Base-by-base conservation (phyloP, 1,140 invertebrate species). In the Diabrotica undecimpunctata region DNA sequence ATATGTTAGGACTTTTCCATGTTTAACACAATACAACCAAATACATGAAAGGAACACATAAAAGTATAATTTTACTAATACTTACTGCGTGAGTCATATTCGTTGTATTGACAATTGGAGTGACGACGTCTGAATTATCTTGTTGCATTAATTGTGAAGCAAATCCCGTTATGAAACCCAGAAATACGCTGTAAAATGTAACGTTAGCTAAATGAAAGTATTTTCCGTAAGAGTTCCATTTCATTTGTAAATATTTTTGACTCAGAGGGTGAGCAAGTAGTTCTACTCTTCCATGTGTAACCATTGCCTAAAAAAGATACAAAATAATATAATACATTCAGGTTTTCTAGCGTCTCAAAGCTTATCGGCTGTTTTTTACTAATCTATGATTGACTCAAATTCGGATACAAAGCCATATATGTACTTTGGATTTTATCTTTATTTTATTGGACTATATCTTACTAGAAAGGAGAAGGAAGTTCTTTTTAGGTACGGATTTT, bases 161-260 rank as follows among this genome's bases (percentile, higher is more conserved):
- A 69, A 87, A 91, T 37, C 86, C 78, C 0, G 91, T 93, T 0
- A 92, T 85, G 66, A 90, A 88, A n/a, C 82, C 79, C 52, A 93
- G 78, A 75, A 90, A 93, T 58, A 92, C 83, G 56, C 85, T 85
- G 76, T 93, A 93, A 58, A 93, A 83, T 5, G 92, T 75, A 6
- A 93, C 78, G 78, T 92, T 90, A 2, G 86, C 83, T 13, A 92
- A 71, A 73, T 93, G 91, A 75, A 92, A 91, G 74, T 93, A 92
- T 82, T 92, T 92, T 61, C 91, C 91, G 75, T 93, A 93, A 0
- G 89, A 88, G 75, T 92, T 90, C 91, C 91, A 93, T 80, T 93
- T 93, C 89, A 92, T 92, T 79, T 92, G 88, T 37, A 93, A 78
- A 77, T 92, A 93, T 79, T 92, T 93, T 74, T 92, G 90, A 68